Evolutionary conservation across 1,140 invertebrate species (phyloP).

Genomic region (Xylocopa sonorina): DNA sequence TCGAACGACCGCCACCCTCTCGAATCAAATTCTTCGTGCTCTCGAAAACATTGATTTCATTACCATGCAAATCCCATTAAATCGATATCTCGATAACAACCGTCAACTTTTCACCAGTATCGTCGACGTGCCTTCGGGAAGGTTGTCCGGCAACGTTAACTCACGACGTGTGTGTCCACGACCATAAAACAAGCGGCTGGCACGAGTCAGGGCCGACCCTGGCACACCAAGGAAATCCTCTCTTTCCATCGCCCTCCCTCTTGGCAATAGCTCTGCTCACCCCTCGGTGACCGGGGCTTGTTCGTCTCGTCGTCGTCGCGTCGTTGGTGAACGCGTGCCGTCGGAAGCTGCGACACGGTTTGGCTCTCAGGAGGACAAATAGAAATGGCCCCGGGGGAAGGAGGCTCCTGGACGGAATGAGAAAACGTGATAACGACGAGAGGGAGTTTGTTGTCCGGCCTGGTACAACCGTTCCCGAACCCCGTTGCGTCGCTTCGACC

Average conservation of each 20-base stretch:
- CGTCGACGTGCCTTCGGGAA: not conserved
- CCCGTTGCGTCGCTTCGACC: slow-evolving; percentile 19
- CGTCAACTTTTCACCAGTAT: slow-evolving; percentile 27
- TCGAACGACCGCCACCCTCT: not conserved
- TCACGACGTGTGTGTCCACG: slow-evolving; percentile 65
- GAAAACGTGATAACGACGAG: slow-evolving; percentile 75
- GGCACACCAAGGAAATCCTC: slow-evolving; percentile 12
- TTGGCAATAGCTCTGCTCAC: slow-evolving; percentile 8
- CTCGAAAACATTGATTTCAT: not conserved
- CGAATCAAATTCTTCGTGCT: not conserved
- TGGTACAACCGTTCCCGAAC: slow-evolving; percentile 49
- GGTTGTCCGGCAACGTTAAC: slow-evolving; percentile 39
- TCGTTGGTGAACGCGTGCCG: slow-evolving; percentile 71
- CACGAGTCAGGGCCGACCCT: slow-evolving; percentile 44
- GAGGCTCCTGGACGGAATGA: slow-evolving; percentile 54
- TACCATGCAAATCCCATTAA: not conserved
- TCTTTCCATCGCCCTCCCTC: slow-evolving; percentile 29
- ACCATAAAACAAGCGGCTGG: slow-evolving; percentile 71
- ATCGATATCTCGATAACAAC: slow-evolving; percentile 21
- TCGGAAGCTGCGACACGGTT: slow-evolving; percentile 78
- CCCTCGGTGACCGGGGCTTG: slow-evolving; percentile 37
- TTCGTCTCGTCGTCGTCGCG: too few relatives aligned
- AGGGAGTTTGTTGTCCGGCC: slow-evolving; percentile 69
- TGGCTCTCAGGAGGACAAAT: slow-evolving; percentile 80
- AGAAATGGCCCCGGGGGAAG: slow-evolving; percentile 74